These are phyloP conservation scores for Macroglossus sobrinus DNA, from an alignment of 2,113 vertebrate genomes.

Conservation along the genomic window DNA sequence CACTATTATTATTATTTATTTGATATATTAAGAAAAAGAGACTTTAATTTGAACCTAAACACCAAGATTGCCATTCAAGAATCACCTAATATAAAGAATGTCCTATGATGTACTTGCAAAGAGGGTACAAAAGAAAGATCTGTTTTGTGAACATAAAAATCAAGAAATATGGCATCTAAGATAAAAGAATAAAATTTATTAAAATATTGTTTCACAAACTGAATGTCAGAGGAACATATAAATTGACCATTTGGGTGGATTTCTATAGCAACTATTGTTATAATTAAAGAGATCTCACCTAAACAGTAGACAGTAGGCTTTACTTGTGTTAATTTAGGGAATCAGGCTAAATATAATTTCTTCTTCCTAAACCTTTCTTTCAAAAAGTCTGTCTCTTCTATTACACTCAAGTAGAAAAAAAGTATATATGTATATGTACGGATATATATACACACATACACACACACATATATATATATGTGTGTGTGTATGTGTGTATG, in stretches of 20 bases:
- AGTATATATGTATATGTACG: neutral
- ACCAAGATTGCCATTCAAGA: neutral
- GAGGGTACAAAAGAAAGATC: neutral
- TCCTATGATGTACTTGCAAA: neutral
- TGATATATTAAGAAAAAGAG: neutral
- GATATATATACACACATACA: rapidly evolving
- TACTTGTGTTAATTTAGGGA: neutral
- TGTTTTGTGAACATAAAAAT: neutral
- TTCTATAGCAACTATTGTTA: neutral
- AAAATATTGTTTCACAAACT: neutral
- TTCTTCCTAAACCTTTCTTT: neutral
- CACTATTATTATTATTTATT: neutral
- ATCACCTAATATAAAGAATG: neutral
- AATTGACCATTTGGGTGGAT: neutral
- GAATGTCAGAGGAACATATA: neutral
- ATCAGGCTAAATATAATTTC: neutral
- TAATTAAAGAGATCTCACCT: neutral
- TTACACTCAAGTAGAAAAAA: neutral
- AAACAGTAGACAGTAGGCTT: neutral
- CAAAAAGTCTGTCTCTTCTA: neutral
- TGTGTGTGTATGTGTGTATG: too few relatives aligned
- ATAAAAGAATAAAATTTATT: neutral
- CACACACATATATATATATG: neutral
- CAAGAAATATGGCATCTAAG: neutral
- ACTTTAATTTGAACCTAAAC: neutral